Evolutionary conservation across 2,113 vertebrate species (phyloP).

Genomic region (Pseudorasbora parva): DNA sequence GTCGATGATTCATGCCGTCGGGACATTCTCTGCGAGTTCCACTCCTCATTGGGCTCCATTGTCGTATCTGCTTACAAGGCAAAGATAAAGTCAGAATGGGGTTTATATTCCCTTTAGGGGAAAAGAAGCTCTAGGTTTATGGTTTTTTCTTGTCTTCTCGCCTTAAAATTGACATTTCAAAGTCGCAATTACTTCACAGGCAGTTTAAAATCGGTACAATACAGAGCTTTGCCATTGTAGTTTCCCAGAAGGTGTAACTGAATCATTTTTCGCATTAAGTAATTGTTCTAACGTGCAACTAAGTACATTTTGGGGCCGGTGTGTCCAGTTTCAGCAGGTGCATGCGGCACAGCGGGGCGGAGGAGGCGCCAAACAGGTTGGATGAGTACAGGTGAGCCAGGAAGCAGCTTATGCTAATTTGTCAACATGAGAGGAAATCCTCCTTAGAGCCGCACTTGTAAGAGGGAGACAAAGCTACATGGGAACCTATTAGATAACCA

Average conservation of each 20-base stretch:
- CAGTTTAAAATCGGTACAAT: not conserved
- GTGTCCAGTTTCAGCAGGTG: conserved; percentile 62
- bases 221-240: not conserved
- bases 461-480: conserved; percentile 74
- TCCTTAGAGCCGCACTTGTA: conserved; percentile 73
- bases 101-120: conserved; percentile 17
- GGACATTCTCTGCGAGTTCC: not conserved
- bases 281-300: conserved; percentile 13
- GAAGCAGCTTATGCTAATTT: conserved; percentile 69
- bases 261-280: conserved; percentile 3
- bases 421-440: conserved; percentile 52
- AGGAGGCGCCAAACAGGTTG: conserved; percentile 88
- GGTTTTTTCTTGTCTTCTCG: not conserved
- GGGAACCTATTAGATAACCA: conserved; percentile 64
- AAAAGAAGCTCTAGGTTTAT: not conserved
- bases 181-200: conserved; percentile 24
- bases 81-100: conserved; percentile 38
- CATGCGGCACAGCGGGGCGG: conserved; percentile 76
- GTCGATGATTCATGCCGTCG: not conserved
- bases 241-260: not conserved
- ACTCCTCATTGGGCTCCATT: conserved; percentile 30
- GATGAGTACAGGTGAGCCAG: conserved; percentile 83
- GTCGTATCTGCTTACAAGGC: conserved; percentile 35
- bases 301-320: conserved; percentile 44
- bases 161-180: conserved; percentile 32